These are phyloP conservation scores for Idaea aversata DNA, from an alignment of 2,888 invertebrate genomes.

Conservation along the genomic window DNA sequence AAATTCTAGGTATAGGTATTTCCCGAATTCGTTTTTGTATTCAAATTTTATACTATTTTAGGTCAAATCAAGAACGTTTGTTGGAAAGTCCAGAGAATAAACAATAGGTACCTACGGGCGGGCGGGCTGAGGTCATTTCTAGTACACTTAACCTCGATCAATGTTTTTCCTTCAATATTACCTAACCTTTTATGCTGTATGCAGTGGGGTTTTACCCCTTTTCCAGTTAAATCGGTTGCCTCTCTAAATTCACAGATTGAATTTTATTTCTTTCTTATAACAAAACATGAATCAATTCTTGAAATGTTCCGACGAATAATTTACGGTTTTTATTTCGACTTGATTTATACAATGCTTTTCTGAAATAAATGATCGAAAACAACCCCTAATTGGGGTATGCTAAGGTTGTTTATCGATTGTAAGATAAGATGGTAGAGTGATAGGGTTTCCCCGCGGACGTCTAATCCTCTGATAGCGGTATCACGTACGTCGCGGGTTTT, in stretches of 20 bases:
- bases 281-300: background rate
- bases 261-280: background rate
- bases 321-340: background rate
- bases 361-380: background rate
- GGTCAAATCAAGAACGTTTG: background rate
- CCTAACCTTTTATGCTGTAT: background rate
- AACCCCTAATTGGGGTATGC: background rate
- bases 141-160: background rate
- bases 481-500: constrained; percentile 46
- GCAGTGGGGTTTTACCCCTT: background rate
- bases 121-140: background rate
- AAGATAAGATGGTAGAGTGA: constrained; percentile 8
- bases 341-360: background rate
- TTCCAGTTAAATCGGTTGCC: background rate
- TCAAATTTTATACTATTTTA: background rate
- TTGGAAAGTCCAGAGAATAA: background rate
- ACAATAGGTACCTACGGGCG: background rate
- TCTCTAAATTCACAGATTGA: background rate
- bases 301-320: background rate
- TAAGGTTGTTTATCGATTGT: background rate
- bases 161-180: constrained; percentile 1
- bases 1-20: background rate
- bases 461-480: constrained; percentile 54
- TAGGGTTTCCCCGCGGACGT: constrained; percentile 22
- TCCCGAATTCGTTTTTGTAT: background rate